Base-by-base conservation (phyloP, 2,113 vertebrate species). In the Lethenteron camtschaticum region DNA sequence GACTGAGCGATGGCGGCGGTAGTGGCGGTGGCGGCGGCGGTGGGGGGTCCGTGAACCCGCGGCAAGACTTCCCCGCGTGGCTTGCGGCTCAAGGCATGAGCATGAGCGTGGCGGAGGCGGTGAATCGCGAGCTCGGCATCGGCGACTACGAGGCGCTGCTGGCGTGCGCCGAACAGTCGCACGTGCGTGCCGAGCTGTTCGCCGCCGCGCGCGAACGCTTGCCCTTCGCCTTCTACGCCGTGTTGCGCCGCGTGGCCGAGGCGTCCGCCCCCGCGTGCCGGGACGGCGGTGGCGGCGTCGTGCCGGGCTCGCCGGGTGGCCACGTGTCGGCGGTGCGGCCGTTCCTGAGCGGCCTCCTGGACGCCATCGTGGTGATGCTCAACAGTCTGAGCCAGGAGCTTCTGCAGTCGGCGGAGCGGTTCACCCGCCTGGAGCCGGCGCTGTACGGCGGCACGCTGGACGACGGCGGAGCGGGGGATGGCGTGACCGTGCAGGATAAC, bases 151-250 rank as follows among this genome's bases (percentile, higher is more conserved):
- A 66, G 10, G 63, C 63, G 10, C 63, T 66, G 63, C 63, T 66
- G 63, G 63, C 63, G 10, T 66, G 63, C 24, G 63, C 63, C n/a
- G 63, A 66, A 9, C n/a, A 24, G 2, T n/a, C 63, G n/a, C 63
- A 66, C n/a, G 63, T 66, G n/a, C 63, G 63, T 24, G n/a, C 63
- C 63, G 63, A 66, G 63, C 24, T 66, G 63, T 66, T 66, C 63
- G 63, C 24, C n/a, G n/a, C 24, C n/a, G 63, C 63, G n/a, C 63
- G 63, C 9, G 63, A 66, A 24, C 63, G 63, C 8, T 24, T 66
- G n/a, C 10, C 63, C 63, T 66, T 66, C 10, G 63, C 63, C 63
- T 16, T 24, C n/a, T 66, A 66, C 10, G 63, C 63, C 63, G 63
- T 66, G 63, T 11, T 66, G 63, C n/a, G 63, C n/a, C 63, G 63